Base-by-base conservation (phyloP, 2,797 vertebrate genomes). In the Ispidina picta region DNA sequence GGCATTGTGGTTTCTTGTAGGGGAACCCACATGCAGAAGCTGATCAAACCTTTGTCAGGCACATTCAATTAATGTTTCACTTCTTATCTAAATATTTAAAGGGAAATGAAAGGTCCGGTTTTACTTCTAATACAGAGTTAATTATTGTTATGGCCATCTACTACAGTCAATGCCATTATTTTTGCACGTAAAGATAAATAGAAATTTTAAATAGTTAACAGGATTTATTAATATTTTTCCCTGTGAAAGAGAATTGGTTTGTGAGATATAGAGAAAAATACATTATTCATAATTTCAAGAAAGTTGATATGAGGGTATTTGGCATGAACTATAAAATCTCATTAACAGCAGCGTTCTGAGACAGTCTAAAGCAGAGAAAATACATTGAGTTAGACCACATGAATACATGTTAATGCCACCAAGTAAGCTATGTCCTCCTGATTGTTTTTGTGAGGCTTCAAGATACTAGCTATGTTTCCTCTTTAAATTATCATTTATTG, bases 261-360 rank as follows among this genome's bases (percentile, higher is more conserved):
- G 39, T 88, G 89, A 87, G 82, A 95, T 86, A 88, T 33, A 31
- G 81, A 80, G 58, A 56, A 83, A 95, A 96, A 91, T 88, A 37
- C 46, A 59, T 94, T 95, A 92, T 81, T 93, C 51, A 94, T 95
- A 56, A 91, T 95, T 96, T 94, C 65, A 59, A 69, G 51, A 79
- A 81, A 88, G 93, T 82, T 85, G 44, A 59, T 89, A 70, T 52
- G 56, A 81, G 69, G 78, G 5, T 89, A 31, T 92, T 91, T 92
- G 86, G 60, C 84, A 49, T 37, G 33, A 60, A 78, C 69, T 77
- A 48, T 86, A 92, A 95, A 97, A 96, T 93, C 89, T 89, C 84
- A 82, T 96, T 96, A 96, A 66, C n/a, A 35, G 31, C 51, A 89
- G 62, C 58, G 62, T 88, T 94, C 68, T 31, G 65, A 92, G 79